Conservation (phyloP, 1,140 invertebrate genomes). For the Tetragonula clypearis region DNA sequence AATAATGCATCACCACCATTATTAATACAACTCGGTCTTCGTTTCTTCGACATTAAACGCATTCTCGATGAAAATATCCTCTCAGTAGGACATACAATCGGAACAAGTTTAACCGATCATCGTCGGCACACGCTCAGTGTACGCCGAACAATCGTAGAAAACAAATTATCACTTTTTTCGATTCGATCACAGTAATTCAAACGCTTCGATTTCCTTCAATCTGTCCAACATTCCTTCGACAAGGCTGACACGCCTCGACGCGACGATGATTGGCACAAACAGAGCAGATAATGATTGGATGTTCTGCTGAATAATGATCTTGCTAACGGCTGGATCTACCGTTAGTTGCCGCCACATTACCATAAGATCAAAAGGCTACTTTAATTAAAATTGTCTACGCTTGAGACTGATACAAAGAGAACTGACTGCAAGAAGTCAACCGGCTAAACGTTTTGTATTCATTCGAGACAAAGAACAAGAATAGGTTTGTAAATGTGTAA, state of each 20-base stretch:
- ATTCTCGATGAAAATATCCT: neutral
- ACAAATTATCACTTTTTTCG: neutral
- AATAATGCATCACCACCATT: too few relatives aligned
- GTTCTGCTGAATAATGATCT: neutral
- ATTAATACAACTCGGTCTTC: too few relatives aligned
- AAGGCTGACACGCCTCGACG: neutral
- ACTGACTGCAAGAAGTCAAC: neutral
- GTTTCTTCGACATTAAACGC: neutral
- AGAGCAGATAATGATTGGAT: neutral
- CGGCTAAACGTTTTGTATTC: too few relatives aligned
- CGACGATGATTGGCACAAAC: constrained; percentile 3
- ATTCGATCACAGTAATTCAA: constrained; percentile 11
- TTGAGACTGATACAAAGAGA: neutral
- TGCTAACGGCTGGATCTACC: neutral
- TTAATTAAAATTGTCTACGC: neutral
- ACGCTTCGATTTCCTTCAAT: neutral
- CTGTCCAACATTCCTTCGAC: neutral
- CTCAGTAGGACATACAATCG: too few relatives aligned
- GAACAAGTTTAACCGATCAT: neutral
- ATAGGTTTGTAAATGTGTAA: neutral
- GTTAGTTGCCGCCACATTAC: neutral
- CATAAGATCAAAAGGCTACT: neutral
- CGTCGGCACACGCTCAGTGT: neutral
- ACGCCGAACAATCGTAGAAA: neutral
- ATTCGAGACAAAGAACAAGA: neutral